phyloP scores from a whole-genome alignment of 2,797 vertebrate genomes.

The Pterois miles region DNA sequence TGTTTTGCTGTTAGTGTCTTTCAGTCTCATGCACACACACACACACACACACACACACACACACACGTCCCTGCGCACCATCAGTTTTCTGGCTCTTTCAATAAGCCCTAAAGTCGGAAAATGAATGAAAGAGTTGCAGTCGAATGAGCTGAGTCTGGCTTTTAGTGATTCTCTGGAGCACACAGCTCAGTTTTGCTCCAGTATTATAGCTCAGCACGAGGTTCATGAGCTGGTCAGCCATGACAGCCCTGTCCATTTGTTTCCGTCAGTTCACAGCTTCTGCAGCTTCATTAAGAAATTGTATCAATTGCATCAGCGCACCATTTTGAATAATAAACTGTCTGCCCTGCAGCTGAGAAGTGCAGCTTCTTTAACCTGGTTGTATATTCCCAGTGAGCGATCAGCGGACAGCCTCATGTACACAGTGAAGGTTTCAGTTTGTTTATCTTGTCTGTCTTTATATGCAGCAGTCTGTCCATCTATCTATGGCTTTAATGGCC shows the following conservation, averaged over 20 bases:
- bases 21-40: not conserved
- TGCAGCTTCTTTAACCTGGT: not conserved
- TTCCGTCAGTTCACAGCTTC: constrained; percentile 33
- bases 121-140: constrained; percentile 27
- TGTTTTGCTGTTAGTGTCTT: not conserved
- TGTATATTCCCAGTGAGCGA: not conserved
- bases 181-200: constrained; percentile 23
- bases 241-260: constrained; percentile 28
- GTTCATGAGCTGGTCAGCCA: constrained; percentile 57
- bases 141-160: constrained; percentile 28
- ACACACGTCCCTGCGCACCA: not conserved
- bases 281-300: constrained; percentile 55
- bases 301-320: constrained; percentile 53
- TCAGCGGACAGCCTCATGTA: constrained; percentile 3
- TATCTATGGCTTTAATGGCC: constrained; percentile 70
- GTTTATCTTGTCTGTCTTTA: constrained; percentile 55
- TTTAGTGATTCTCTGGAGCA: constrained; percentile 26
- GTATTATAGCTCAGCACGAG: constrained; percentile 21
- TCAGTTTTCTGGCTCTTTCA: not conserved
- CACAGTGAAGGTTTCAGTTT: constrained; percentile 26
- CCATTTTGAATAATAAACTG: constrained; percentile 36
- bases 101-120: not conserved
- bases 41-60: not conserved
- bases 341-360: not conserved
- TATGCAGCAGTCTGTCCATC: constrained; percentile 49